Evolutionary conservation across 2,797 vertebrate genomes (phyloP).

Genomic region (Netta rufina): DNA sequence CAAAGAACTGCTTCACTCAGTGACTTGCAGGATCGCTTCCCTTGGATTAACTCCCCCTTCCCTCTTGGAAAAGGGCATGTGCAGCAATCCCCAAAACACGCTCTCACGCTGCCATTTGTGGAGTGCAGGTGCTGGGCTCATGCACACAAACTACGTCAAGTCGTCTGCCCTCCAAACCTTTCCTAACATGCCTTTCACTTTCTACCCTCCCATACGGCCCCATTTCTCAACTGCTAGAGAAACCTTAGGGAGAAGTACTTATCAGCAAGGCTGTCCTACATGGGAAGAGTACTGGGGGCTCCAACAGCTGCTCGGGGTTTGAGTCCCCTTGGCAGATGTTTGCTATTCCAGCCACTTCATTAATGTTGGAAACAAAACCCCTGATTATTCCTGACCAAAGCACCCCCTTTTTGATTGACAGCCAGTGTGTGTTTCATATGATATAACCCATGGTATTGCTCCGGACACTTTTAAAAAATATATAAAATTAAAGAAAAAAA

Average conservation of each 20-base stretch:
- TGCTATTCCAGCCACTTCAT: constrained; percentile 78
- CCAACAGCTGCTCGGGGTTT: constrained; percentile 79
- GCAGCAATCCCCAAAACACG: not conserved
- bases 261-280: not conserved
- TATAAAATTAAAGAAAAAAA: no score
- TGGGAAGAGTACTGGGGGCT: constrained; percentile 59
- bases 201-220: fast-evolving
- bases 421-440: constrained; percentile 70
- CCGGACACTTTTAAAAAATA: not conserved
- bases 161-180: not conserved
- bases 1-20: not conserved
- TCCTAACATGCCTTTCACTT: not conserved
- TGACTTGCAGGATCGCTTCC: not conserved
- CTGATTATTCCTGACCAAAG: constrained; percentile 72
- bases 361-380: constrained; percentile 81
- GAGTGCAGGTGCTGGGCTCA: not conserved
- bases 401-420: constrained; percentile 74
- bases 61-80: not conserved
- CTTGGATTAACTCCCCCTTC: not conserved
- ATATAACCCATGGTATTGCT: not conserved
- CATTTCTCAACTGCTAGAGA: not conserved
- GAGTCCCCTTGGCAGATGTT: constrained; percentile 80
- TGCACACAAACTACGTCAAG: fast-evolving
- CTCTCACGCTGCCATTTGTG: fast-evolving
- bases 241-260: constrained; percentile 4